Conservation (phyloP, 2,888 invertebrate species). For the Villa cingulata region DNA sequence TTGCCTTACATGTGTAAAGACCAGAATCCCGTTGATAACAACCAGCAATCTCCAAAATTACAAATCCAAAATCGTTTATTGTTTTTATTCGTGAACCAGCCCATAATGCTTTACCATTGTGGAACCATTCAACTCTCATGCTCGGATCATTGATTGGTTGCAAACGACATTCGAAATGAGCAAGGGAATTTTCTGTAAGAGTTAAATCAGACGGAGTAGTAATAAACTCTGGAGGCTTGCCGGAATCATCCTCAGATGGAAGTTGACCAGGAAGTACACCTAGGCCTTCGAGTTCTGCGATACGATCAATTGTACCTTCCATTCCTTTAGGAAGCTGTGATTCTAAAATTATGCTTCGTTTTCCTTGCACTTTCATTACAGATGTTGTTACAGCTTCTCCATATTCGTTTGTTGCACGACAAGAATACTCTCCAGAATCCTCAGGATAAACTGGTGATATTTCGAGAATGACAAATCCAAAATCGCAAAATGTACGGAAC, state of each 20-base stretch:
- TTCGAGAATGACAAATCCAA: slow-evolving; percentile 94
- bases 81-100: slow-evolving; percentile 89
- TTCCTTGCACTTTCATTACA: slow-evolving; percentile 80
- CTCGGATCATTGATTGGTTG: slow-evolving; percentile 83
- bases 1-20: slow-evolving; percentile 82
- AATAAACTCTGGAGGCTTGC: slow-evolving; percentile 80
- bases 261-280: slow-evolving; percentile 53
- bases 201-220: slow-evolving; percentile 75
- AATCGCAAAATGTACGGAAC: slow-evolving; percentile 94
- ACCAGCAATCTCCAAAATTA: slow-evolving; percentile 88
- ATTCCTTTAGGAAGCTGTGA: slow-evolving; percentile 85
- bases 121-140: slow-evolving; percentile 95
- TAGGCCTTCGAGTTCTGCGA: slow-evolving; percentile 80
- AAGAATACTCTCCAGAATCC: slow-evolving; percentile 86
- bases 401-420: slow-evolving; percentile 76
- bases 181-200: slow-evolving; percentile 72
- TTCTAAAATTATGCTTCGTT: slow-evolving; percentile 80
- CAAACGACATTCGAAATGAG: slow-evolving; percentile 84
- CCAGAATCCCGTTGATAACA: slow-evolving; percentile 90
- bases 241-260: slow-evolving; percentile 65
- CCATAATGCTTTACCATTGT: slow-evolving; percentile 84
- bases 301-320: slow-evolving; percentile 87
- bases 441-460: slow-evolving; percentile 94
- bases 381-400: slow-evolving; percentile 86
- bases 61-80: slow-evolving; percentile 94